Base-by-base conservation (phyloP, 2,888 invertebrate genomes). In the Andrena fulva region DNA sequence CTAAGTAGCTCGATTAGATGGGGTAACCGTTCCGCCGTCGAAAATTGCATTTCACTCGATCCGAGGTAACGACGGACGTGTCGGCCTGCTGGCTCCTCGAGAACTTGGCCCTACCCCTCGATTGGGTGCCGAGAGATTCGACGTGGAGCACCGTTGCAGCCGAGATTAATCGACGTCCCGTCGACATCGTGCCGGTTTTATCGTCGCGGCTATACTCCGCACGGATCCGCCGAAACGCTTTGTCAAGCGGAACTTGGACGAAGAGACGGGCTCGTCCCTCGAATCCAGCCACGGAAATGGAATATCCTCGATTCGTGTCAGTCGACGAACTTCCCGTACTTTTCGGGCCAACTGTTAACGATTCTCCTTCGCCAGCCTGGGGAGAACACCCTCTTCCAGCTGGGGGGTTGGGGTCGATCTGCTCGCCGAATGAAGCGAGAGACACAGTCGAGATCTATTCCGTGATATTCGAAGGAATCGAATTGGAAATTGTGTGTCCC, bases 91-190 rank as follows among this genome's bases (percentile, higher is more conserved):
- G 50, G 20, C 42, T 42, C 42, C 42, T 42, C 42, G 16, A 42
- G 42, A 42, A 42, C 56, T 56, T 52, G 20, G 29, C 29, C 27
- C 27, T 27, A 24, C 54, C 66, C 62, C 20, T 50, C 50, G 64
- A 42, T n/a, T 56, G 52, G 27, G 16, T 27, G 7, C 31, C 27
- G 62, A 62, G 59, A 59, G 54, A 69, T 77, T 77, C 71, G 42
- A 42, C 42, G 42, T 16, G 42, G 16, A 66, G 68, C 70, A 74
- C 69, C 77, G 80, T 74, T 59, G 77, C 73, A 62, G 82, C 76
- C 82, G 85, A 85, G 85, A 85, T 85, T 85, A 85, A 85, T 86
- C 86, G 86, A 81, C 83, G 77, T 75, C 75, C 78, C 75, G 78
- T 80, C 83, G 80, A 75, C 80, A 69, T 85, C 85, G 78, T 77